Conservation (phyloP, 2,113 vertebrate species). For the Isurus oxyrinchus region DNA sequence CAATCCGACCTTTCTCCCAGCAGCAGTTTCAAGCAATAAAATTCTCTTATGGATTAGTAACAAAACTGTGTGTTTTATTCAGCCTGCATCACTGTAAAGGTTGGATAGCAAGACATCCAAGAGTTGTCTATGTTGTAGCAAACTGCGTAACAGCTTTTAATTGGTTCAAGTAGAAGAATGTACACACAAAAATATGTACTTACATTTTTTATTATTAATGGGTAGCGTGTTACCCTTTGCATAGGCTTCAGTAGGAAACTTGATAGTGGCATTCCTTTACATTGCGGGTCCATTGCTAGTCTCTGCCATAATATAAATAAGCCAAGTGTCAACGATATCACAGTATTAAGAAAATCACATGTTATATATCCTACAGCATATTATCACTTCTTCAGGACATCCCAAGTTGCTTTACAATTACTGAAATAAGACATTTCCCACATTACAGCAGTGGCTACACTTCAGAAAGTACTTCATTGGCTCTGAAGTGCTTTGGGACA, state of each 20-base stretch:
- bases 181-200: conserved; percentile 42
- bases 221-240: conserved; percentile 96
- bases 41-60: background rate
- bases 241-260: conserved; percentile 97
- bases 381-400: background rate
- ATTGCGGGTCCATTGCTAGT: conserved; percentile 91
- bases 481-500: background rate
- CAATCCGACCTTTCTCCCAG: background rate
- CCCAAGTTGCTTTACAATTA: background rate
- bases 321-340: background rate
- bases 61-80: background rate
- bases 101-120: background rate
- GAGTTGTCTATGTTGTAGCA: background rate
- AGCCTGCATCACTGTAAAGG: background rate
- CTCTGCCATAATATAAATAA: conserved; percentile 60
- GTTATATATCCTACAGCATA: background rate
- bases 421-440: background rate
- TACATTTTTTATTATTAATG: conserved; percentile 98
- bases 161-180: background rate
- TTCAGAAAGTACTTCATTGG: background rate
- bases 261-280: conserved; percentile 97
- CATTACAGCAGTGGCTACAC: background rate
- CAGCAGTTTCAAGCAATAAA: background rate
- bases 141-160: background rate
- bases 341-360: background rate